A percentile compares a stretch with the other conserved stretches of the same genome.
Conservation (phyloP, 2,113 vertebrate genomes). For the Osmerus mordax region DNA sequence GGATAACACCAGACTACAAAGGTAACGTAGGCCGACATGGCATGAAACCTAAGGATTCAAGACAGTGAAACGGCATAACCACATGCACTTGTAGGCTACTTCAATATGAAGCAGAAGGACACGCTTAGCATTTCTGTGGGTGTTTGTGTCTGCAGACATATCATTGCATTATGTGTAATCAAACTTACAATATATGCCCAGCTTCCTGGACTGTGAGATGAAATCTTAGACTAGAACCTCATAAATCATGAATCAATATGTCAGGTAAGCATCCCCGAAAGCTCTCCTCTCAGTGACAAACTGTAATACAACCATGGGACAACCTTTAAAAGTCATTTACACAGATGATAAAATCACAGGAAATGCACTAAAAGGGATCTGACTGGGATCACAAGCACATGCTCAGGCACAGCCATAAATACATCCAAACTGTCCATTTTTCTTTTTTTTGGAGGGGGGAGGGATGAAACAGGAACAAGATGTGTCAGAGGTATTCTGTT, state of each 20-base stretch:
- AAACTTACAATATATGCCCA: conserved; percentile 54
- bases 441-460: conserved; percentile 5
- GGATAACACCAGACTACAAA: no score
- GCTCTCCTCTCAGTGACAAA: conserved; percentile 37
- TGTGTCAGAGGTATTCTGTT: no score
- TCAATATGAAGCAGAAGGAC: no score
- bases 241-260: conserved; percentile 65
- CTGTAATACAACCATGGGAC: conserved; percentile 39
- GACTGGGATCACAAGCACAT: conserved; percentile 32
- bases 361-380: conserved; percentile 33
- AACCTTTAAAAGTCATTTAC: conserved; percentile 51
- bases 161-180: conserved; percentile 62
- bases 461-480: conserved; percentile 8
- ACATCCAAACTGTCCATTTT: conserved; percentile 18
- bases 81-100: no score
- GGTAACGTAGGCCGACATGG: no score
- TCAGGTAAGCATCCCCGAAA: conserved; percentile 54
- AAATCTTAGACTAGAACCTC: conserved; percentile 56
- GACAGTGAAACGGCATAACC: not conserved
- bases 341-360: conserved; percentile 43
- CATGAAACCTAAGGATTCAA: no score
- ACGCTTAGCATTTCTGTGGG: not conserved
- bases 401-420: conserved; percentile 20
- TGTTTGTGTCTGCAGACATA: conserved; percentile 42
- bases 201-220: conserved; percentile 53